Percentiles rank a stretch among this genome's conserved stretches.
These are phyloP conservation scores for Sitta carolinensis DNA, from an alignment of 2,797 vertebrate species.

Conservation along the genomic window DNA sequence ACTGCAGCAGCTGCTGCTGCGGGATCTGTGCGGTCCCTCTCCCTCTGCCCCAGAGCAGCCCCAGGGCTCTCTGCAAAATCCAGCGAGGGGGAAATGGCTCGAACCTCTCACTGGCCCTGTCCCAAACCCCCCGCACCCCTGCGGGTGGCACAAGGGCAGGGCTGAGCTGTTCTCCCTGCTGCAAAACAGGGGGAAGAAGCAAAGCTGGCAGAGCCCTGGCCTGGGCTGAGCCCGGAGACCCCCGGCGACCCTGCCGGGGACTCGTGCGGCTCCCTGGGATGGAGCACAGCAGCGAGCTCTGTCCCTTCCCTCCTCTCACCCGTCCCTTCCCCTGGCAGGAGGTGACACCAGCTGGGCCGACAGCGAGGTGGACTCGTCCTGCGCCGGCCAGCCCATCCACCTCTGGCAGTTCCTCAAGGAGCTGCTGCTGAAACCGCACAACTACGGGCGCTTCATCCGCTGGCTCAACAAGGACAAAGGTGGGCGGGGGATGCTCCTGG, in stretches of 20 bases:
- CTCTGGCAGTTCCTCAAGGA: constrained; percentile 98
- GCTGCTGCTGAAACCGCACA: constrained; percentile 94
- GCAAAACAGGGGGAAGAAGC: neutral
- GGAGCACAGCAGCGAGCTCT: accelerated
- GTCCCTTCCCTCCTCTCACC: neutral
- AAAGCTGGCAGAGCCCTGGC: accelerated
- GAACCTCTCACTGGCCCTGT: accelerated
- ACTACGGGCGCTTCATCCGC: constrained; percentile 94
- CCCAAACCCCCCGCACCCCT: neutral
- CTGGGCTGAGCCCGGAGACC: neutral
- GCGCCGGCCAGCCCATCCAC: constrained; percentile 94
- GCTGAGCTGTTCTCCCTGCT: neutral
- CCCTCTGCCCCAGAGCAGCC: neutral
- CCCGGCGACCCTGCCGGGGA: accelerated
- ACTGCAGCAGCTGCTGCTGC: neutral
- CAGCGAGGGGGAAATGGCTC: accelerated
- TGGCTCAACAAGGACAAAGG: constrained; percentile 99
- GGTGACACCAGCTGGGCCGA: constrained; percentile 84
- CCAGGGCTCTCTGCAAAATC: neutral
- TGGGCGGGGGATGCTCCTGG: constrained; percentile 32
- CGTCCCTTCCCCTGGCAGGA: constrained; percentile 20
- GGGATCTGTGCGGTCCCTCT: accelerated
- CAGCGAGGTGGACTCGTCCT: constrained; percentile 90
- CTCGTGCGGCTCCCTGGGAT: accelerated
- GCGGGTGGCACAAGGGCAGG: accelerated